Conservation (phyloP, 2,888 invertebrate species). For the Ligdia adustata region DNA sequence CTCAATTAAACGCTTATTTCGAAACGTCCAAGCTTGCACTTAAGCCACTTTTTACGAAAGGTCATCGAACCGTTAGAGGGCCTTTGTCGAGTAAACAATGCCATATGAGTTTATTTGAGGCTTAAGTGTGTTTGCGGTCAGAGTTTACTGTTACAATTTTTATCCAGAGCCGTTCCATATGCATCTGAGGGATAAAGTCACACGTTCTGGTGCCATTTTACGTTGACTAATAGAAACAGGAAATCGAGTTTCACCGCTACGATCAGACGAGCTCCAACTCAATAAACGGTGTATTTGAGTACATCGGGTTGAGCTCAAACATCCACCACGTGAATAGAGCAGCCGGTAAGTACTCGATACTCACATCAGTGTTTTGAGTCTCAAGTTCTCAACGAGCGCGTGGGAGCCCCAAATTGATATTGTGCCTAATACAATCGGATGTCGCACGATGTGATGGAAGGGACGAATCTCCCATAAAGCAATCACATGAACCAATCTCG, state of each 20-base stretch:
- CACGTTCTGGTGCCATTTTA: constrained; percentile 30
- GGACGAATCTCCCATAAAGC: constrained; percentile 41
- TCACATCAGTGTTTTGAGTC: constrained; percentile 53
- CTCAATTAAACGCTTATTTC: constrained; percentile 50
- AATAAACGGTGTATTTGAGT: constrained; percentile 51
- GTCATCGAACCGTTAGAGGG: constrained; percentile 62
- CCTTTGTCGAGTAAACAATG: constrained; percentile 66
- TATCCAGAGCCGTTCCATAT: constrained; percentile 31
- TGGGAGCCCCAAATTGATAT: constrained; percentile 60
- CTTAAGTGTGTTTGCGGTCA: constrained; percentile 52
- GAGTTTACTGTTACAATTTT: constrained; percentile 49
- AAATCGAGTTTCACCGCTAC: constrained; percentile 58
- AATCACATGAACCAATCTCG: constrained; percentile 21
- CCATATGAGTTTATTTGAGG: constrained; percentile 48
- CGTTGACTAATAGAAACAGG: constrained; percentile 52
- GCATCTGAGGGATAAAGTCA: constrained; percentile 33
- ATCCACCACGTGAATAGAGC: constrained; percentile 65
- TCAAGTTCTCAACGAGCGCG: constrained; percentile 47
- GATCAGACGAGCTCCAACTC: constrained; percentile 47
- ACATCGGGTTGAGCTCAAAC: constrained; percentile 60
- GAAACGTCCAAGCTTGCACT: constrained; percentile 38
- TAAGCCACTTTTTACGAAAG: constrained; percentile 57
- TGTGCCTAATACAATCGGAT: constrained; percentile 61
- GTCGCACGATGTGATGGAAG: constrained; percentile 54
- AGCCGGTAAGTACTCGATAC: constrained; percentile 60